phyloP scores from a whole-genome alignment of 2,797 vertebrate species.

The Florisuga fusca region DNA sequence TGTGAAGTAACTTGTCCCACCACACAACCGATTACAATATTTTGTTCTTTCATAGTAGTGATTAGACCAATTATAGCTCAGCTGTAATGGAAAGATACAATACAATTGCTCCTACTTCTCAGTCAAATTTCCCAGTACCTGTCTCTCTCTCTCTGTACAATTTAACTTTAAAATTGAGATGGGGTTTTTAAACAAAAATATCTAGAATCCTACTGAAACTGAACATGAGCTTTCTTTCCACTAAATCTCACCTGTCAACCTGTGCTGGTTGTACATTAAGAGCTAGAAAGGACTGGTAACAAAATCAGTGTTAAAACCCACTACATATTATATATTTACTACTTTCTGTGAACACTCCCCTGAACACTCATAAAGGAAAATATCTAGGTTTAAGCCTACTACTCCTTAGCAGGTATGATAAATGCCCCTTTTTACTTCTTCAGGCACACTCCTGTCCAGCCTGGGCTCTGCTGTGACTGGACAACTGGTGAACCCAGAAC shows the following conservation, averaged over 20 bases:
- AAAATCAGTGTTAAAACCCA: not conserved
- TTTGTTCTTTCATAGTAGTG: conserved; percentile 44
- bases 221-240: conserved; percentile 15
- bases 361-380: not conserved
- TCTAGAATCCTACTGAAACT: conserved; percentile 37
- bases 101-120: conserved; percentile 59
- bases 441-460: not conserved
- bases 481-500: not conserved
- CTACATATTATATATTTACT: not conserved
- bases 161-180: conserved; percentile 59
- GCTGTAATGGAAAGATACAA: conserved; percentile 59
- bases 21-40: conserved; percentile 14
- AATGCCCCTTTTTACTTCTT: not conserved
- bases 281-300: not conserved
- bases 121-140: conserved; percentile 56
- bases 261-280: conserved; percentile 14
- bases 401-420: not conserved
- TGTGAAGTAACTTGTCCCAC: not conserved
- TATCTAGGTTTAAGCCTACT: not conserved
- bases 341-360: not conserved
- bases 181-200: not conserved
- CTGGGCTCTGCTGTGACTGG: not conserved
- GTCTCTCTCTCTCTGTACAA: conserved; percentile 52
- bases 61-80: conserved; percentile 48
- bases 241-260: not conserved